Evolutionary conservation across 2,113 vertebrate species (phyloP).

Genomic region (Xiphias gladius): DNA sequence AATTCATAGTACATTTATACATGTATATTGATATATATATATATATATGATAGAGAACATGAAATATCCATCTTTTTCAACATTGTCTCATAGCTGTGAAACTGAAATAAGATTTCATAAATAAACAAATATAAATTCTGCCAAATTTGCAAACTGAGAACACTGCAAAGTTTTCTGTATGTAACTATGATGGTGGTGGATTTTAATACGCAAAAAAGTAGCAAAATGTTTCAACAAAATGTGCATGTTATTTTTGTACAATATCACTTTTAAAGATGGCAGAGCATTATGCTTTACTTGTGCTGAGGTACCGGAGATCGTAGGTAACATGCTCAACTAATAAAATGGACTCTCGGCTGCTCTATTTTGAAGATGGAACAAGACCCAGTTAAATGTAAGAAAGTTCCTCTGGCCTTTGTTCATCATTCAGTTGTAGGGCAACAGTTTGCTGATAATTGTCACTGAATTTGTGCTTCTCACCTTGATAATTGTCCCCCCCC

Average conservation of each 20-base stretch:
- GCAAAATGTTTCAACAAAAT: slow-evolving; percentile 75
- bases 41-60: slow-evolving; percentile 62
- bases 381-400: slow-evolving; percentile 44
- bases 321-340: slow-evolving; percentile 47
- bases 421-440: slow-evolving; percentile 42
- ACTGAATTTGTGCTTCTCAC: slow-evolving; percentile 54
- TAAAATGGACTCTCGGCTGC: slow-evolving; percentile 45
- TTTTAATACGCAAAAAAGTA: slow-evolving; percentile 79
- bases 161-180: slow-evolving; percentile 73
- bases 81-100: slow-evolving; percentile 75
- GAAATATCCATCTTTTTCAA: slow-evolving; percentile 62
- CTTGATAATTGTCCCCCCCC: neutral
- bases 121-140: slow-evolving; percentile 72
- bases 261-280: slow-evolving; percentile 73
- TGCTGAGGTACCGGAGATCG: slow-evolving; percentile 64
- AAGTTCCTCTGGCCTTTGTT: slow-evolving; percentile 40
- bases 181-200: slow-evolving; percentile 67
- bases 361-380: slow-evolving; percentile 48
- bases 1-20: slow-evolving; percentile 71
- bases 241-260: slow-evolving; percentile 84
- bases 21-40: slow-evolving; percentile 49
- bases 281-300: slow-evolving; percentile 58
- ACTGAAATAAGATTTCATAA: slow-evolving; percentile 64
- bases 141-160: slow-evolving; percentile 74
- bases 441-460: slow-evolving; percentile 57